Percentiles rank a stretch among this genome's conserved stretches.
Conservation (phyloP, 2,888 invertebrate species). For the Mechanitis messenoides region DNA sequence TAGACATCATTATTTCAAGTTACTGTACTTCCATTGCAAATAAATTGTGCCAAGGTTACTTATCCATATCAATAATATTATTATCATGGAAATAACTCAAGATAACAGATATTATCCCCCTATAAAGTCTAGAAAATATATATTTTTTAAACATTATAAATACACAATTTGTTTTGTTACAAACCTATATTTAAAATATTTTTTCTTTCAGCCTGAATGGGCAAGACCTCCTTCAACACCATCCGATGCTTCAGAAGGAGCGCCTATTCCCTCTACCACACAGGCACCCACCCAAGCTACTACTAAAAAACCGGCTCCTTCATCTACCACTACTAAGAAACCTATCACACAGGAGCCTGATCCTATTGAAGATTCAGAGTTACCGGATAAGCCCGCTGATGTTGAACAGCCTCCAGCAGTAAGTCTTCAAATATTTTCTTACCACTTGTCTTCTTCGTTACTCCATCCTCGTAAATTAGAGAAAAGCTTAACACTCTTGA, state of each 20-base stretch:
- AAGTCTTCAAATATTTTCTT: constrained; percentile 7
- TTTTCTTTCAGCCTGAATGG: constrained; percentile 83
- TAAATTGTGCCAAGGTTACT: neutral
- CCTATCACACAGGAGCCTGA: constrained; percentile 33
- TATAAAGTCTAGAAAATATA: too few relatives aligned
- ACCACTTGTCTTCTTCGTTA: neutral
- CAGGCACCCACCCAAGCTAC: constrained; percentile 39
- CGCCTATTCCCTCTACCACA: constrained; percentile 44
- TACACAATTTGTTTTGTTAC: neutral
- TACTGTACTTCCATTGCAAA: neutral
- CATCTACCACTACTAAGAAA: constrained; percentile 25
- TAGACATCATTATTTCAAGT: neutral
- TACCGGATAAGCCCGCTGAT: constrained; percentile 28
- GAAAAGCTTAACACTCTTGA: too few relatives aligned
- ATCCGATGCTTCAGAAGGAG: constrained; percentile 70
- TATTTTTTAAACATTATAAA: neutral
- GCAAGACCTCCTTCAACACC: constrained; percentile 85
- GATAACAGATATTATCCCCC: neutral
- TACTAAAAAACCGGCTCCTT: constrained; percentile 36
- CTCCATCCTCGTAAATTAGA: too few relatives aligned
- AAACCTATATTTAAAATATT: neutral
- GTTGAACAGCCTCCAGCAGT: constrained; percentile 44
- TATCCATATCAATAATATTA: neutral
- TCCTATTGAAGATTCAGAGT: constrained; percentile 21
- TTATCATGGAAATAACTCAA: too few relatives aligned